These are phyloP conservation scores for Palythoa caribaeorum DNA, from an alignment of 92 coral and sea anemone genomes.

Conservation along the genomic window DNA sequence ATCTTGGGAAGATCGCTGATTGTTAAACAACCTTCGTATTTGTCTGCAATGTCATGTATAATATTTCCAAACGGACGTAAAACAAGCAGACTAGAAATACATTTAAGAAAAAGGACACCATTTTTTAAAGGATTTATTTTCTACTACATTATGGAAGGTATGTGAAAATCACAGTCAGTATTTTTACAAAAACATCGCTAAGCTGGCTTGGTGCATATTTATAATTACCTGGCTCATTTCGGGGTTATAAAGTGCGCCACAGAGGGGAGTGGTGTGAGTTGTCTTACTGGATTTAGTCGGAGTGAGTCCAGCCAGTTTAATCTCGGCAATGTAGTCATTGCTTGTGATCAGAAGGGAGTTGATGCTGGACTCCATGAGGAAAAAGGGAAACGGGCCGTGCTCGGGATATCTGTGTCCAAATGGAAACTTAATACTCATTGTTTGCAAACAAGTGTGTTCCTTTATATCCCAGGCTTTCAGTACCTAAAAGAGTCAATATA, in stretches of 20 bases:
- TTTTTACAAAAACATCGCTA: too few species aligned
- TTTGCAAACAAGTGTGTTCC: slow-evolving; percentile 91
- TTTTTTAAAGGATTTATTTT: too few species aligned
- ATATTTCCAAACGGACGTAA: too few species aligned
- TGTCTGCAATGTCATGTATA: too few species aligned
- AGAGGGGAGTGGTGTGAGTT: slow-evolving; percentile 84
- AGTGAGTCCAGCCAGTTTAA: slow-evolving; percentile 77
- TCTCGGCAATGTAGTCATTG: slow-evolving; percentile 88
- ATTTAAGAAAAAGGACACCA: too few species aligned
- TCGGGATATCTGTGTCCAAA: slow-evolving; percentile 91
- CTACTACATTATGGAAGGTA: too few species aligned
- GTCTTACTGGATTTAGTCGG: slow-evolving; percentile 70
- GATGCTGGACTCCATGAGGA: slow-evolving; percentile 64
- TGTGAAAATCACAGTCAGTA: too few species aligned
- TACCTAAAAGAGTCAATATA: slow-evolving; percentile 61
- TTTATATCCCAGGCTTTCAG: slow-evolving; percentile 90
- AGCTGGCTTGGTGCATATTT: too few species aligned
- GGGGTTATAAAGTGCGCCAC: slow-evolving; percentile 85
- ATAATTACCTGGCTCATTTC: slow-evolving; percentile 77
- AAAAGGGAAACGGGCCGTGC: slow-evolving; percentile 95
- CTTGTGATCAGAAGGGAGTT: slow-evolving; percentile 87
- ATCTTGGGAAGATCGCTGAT: too few species aligned
- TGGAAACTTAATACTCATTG: slow-evolving; percentile 85
- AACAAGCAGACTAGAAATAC: too few species aligned
- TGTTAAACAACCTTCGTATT: too few species aligned